Base-by-base conservation (phyloP, 2,888 invertebrate species). In the Agrilus cyanescens region DNA sequence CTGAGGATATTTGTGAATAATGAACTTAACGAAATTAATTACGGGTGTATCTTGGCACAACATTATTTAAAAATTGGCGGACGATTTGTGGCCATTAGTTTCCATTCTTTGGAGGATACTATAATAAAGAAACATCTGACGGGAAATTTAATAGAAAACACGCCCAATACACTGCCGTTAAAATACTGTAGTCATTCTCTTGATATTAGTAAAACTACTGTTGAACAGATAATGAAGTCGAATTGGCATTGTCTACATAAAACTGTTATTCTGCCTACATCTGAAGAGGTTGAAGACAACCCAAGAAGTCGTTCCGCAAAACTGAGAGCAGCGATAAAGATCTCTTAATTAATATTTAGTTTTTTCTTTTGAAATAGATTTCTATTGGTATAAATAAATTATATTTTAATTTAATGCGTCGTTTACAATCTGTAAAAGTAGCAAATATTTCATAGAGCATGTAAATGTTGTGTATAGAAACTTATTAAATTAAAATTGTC, bases 1-100 rank as follows among this genome's bases (percentile, higher is more conserved):
- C 64, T 96, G 47, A 73, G 96, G 46, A 95, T 96, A 57, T 94
- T 96, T 66, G 88, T 96, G 0, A 96, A 96, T 61, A 88, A 96
- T 63, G 96, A 96, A 69, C 68, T 96, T 1, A 96, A 96, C 63
- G 94, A 96, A 71, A 75, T 96, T 2, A 88, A 94, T 69, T 87
- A 85, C 62, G 94, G 80, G 0, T 76, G 96, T 65, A 62, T 86
- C 16, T 57, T 91, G 41, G 85, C 91, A 0, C 76, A 81, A 48
- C 74, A 74, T 58, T 85, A 78, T 57, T 71, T 96, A 15, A 87
- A 85, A 67, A 65, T 78, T 0, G 78, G 80, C 31, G 95, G 95
- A 0, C 72, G 80, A 46, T 62, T 95, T 46, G 80, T 88, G 1
- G 81, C 86, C 0, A 76, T 96, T 32, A 80, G 89, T 12, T 96